Evolutionary conservation across 2,113 vertebrate species (phyloP).

Genomic region (Ceyx cyanopectus): DNA sequence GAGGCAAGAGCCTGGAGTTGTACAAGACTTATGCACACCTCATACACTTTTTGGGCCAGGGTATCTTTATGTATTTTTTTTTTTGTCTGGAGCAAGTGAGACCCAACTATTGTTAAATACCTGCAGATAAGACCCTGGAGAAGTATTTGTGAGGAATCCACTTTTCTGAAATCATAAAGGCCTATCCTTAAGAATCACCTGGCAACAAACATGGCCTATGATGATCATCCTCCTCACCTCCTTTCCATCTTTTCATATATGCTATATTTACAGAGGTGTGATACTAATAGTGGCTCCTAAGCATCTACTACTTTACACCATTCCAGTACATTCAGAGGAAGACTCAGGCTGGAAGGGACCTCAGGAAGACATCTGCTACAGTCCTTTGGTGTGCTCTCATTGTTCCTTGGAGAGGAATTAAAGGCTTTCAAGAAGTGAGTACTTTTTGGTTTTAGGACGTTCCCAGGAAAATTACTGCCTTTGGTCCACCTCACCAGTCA

Average conservation of each 20-base stretch:
- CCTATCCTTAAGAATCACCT: neutral
- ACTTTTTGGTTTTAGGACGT: neutral
- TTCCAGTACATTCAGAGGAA: neutral
- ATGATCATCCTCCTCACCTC: neutral
- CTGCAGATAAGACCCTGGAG: rapidly evolving
- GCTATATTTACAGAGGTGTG: neutral
- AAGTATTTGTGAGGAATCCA: neutral
- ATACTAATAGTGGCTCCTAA: neutral
- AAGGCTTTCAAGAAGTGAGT: neutral
- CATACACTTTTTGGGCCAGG: rapidly evolving
- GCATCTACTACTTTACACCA: neutral
- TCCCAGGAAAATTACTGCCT: neutral
- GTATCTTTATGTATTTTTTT: neutral
- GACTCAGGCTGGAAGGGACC: neutral
- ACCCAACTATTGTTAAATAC: neutral
- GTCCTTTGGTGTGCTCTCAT: neutral
- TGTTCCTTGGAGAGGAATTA: neutral
- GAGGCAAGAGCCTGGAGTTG: neutral
- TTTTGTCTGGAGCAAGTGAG: neutral
- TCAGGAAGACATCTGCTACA: neutral
- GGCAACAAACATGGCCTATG: neutral
- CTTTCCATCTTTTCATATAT: neutral
- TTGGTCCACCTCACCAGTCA: neutral
- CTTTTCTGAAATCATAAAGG: neutral
- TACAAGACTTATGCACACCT: neutral